A percentile compares a stretch with the other conserved stretches of the same genome.
Conservation (phyloP, 2,888 invertebrate species). For the Asteroscopus sphinx region DNA sequence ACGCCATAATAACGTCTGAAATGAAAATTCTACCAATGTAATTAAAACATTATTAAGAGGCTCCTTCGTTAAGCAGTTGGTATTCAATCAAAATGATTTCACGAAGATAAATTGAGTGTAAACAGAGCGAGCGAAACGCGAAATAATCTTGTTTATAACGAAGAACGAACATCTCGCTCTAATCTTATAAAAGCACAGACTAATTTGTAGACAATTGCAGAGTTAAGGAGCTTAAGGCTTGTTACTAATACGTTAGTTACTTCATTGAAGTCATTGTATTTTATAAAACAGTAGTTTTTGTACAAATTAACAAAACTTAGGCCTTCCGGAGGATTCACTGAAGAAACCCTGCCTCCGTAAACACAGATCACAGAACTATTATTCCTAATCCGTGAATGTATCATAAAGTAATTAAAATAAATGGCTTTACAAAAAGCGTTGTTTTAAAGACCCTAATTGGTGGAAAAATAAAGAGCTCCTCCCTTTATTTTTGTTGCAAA, state of each 20-base stretch:
- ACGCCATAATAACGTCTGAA: not conserved
- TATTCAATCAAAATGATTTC: constrained; percentile 55
- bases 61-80: constrained; percentile 56
- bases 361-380: no score
- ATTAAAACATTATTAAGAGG: constrained; percentile 49
- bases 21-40: constrained; percentile 44
- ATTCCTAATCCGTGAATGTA: no score
- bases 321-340: no score
- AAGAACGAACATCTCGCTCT: constrained; percentile 64
- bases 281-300: not conserved
- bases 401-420: no score
- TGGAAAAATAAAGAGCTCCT: no score
- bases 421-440: no score
- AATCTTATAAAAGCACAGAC: constrained; percentile 68
- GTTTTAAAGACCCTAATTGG: no score
- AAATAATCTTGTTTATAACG: constrained; percentile 56
- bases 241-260: constrained; percentile 11
- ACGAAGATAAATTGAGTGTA: constrained; percentile 55
- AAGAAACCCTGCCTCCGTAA: no score
- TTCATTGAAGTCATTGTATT: constrained; percentile 10
- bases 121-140: constrained; percentile 52
- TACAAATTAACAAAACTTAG: no score
- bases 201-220: constrained; percentile 68
- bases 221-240: constrained; percentile 51
- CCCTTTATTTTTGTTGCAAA: no score